Percentiles rank a stretch among this genome's conserved stretches.
Evolutionary conservation across 2,797 vertebrate species (phyloP).

Genomic region (Botia kubotai): DNA sequence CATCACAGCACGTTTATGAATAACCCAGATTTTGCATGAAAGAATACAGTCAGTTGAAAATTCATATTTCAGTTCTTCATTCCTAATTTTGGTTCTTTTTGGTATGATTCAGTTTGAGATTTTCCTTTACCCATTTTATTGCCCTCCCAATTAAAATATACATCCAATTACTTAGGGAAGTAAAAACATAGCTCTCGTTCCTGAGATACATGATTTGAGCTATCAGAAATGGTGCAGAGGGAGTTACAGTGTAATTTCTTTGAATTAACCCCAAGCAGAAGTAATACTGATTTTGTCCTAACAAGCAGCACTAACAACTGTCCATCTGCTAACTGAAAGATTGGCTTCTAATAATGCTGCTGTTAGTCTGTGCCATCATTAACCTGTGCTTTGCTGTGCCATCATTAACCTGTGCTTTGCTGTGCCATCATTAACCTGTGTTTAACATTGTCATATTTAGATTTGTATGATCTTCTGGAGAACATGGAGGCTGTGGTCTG

Average conservation of each 20-base stretch:
- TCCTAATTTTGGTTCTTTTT: background rate
- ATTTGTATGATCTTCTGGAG: background rate
- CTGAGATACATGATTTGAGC: background rate
- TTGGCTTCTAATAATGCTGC: background rate
- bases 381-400: background rate
- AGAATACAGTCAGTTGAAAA: background rate
- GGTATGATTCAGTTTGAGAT: background rate
- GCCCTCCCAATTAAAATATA: background rate
- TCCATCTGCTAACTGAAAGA: background rate
- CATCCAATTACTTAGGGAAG: background rate
- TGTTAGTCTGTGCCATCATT: background rate
- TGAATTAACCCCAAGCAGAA: background rate
- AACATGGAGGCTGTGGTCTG: slow-evolving; percentile 11
- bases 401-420: background rate
- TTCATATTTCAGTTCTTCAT: background rate
- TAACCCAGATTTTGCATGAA: background rate
- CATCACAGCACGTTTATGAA: background rate
- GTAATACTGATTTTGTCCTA: background rate
- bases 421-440: background rate
- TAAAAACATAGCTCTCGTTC: background rate
- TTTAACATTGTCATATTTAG: background rate
- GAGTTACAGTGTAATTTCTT: background rate
- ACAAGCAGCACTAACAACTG: background rate
- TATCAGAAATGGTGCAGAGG: background rate
- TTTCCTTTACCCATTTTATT: background rate